Evolutionary conservation across 1,140 invertebrate species (phyloP), one percentile per base, ranked within the genome.

Genomic region (Eueides isabella): DNA sequence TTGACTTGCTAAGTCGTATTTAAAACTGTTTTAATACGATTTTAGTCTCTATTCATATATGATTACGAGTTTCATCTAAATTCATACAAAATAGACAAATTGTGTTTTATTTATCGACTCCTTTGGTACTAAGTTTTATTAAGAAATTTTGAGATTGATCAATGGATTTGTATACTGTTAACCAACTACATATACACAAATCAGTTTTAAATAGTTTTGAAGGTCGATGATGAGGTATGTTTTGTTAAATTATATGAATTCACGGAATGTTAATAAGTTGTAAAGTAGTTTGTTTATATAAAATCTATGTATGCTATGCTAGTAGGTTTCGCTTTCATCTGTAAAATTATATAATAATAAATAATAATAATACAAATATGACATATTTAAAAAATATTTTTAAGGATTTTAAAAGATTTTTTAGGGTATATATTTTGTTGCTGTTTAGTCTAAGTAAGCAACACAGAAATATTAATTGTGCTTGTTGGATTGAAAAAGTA

Each of bases 1-100:
- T 78, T 79, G 80, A 81, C 80, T 76, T 79, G 77, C 81, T 78
- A 77, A 71, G 68, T 35, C 48, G 48, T 5, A 55, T 55, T 26
- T 55, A 26, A 44, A 44, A 7, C 14, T 44, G n/a, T 44, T 44
- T 44, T 19, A 44, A 44, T 11, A 55, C 48, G 19, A 55, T 26
- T 26, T 26, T 55, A 23, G 61, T 16, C 61, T 29, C 19, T 63
- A 63, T 63, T 63, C 29, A 19, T 16, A 30, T 23, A n/a, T 26
- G 9, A 26, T 26, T 55, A 55, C 48, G 48, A 23, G 19, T 26
- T 55, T 55, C 11, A 23, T 55, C 23, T 55, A 1, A 55, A 55
- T 55, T 26, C 9, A 23, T 12, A 55, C 11, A 23, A 23, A 55
- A 55, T 23, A 26, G 2, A 55, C 7, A 12, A 41, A 41, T 11